phyloP scores from a whole-genome alignment of 2,888 invertebrate species.

The Andrena camellia region DNA sequence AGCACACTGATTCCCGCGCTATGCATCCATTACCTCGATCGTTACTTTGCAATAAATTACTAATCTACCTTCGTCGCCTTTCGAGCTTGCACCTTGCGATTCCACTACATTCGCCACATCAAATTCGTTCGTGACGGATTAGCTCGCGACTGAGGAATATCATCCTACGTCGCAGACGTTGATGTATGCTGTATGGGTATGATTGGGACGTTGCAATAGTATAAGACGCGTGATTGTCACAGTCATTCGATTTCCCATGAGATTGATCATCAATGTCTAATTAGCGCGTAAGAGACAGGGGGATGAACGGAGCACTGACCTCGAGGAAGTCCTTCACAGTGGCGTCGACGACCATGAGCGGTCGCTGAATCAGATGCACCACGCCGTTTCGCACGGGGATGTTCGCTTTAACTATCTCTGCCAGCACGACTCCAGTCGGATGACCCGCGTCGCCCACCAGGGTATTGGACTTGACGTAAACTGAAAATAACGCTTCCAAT shows the following conservation, averaged over 20 bases:
- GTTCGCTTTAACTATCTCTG: constrained; percentile 95
- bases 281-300: neutral
- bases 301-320: constrained; percentile 87
- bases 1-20: neutral
- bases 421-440: constrained; percentile 93
- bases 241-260: constrained; percentile 14
- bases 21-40: neutral
- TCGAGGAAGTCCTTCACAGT: constrained; percentile 93
- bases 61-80: constrained; percentile 20
- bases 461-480: constrained; percentile 94
- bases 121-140: neutral
- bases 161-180: constrained; percentile 15
- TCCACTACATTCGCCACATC: neutral
- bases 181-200: neutral
- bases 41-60: neutral
- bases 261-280: constrained; percentile 14
- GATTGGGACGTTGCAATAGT: constrained; percentile 21
- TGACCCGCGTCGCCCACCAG: constrained; percentile 92
- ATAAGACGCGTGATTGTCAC: constrained; percentile 40
- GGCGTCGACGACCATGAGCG: constrained; percentile 96
- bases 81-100: constrained; percentile 42
- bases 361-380: constrained; percentile 95
- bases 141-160: neutral
- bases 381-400: constrained; percentile 97
- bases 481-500: constrained; percentile 85